These are phyloP conservation scores for Plebejus anna DNA, from an alignment of 2,888 invertebrate genomes.

Conservation along the genomic window DNA sequence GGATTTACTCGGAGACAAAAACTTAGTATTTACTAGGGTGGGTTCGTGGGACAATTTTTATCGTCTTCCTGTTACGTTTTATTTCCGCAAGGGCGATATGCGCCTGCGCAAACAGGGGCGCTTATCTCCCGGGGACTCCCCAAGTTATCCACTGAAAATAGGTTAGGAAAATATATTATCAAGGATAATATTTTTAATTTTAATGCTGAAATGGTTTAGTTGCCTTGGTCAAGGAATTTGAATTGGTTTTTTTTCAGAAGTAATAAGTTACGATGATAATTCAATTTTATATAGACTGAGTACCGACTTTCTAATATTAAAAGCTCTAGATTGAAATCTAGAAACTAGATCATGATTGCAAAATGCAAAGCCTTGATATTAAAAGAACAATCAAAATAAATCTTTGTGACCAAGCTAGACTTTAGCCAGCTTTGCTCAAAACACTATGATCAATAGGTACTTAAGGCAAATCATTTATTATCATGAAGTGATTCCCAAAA, in stretches of 20 bases:
- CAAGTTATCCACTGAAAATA: slow-evolving; percentile 34
- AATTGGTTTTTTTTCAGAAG: not conserved
- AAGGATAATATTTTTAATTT: not conserved
- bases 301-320: too few species aligned
- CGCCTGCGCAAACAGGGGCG: slow-evolving; percentile 66
- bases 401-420: too few species aligned
- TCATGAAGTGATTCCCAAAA: too few species aligned
- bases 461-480: too few species aligned
- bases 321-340: too few species aligned
- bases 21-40: slow-evolving; percentile 32
- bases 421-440: too few species aligned
- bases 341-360: too few species aligned
- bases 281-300: too few species aligned
- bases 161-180: slow-evolving; percentile 10
- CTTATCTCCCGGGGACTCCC: slow-evolving; percentile 69
- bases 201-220: not conserved
- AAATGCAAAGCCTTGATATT: too few species aligned
- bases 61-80: slow-evolving; percentile 71
- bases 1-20: slow-evolving; percentile 13
- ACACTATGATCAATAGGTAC: too few species aligned
- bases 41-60: slow-evolving; percentile 59
- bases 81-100: slow-evolving; percentile 72
- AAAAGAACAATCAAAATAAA: too few species aligned
- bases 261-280: too few species aligned
- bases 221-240: not conserved